A percentile compares a stretch with the other conserved stretches of the same genome.
Evolutionary conservation across 2,888 invertebrate genomes (phyloP).

Genomic region (Nebria salina): DNA sequence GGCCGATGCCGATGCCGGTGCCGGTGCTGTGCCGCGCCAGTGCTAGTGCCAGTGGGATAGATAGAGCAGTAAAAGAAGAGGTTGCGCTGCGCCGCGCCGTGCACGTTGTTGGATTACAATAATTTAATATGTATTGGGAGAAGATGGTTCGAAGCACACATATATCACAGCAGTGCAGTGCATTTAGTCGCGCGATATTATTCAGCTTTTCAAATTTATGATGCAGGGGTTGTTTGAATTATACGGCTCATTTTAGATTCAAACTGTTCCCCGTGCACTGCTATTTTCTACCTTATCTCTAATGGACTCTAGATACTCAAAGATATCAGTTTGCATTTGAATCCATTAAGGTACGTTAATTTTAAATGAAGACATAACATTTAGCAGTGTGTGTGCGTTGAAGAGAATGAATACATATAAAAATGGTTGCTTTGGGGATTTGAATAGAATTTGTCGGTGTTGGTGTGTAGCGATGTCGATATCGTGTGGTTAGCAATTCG

Average conservation of each 20-base stretch:
- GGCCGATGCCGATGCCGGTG: neutral
- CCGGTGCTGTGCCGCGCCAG: neutral
- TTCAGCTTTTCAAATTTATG: conserved; percentile 36
- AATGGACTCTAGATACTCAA: neutral
- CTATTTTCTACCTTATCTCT: neutral
- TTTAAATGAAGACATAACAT: too few species aligned
- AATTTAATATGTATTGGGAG: conserved; percentile 44
- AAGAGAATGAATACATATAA: too few species aligned
- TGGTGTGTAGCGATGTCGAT: neutral
- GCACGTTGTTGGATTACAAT: conserved; percentile 32
- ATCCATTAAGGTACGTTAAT: neutral
- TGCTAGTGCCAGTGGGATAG: neutral
- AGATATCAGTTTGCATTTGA: neutral
- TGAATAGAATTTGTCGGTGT: neutral
- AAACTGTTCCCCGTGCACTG: neutral
- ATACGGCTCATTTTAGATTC: neutral
- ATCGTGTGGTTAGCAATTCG: neutral
- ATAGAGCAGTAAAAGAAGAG: conserved; percentile 19
- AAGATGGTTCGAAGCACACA: conserved; percentile 27
- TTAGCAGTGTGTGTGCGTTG: too few species aligned
- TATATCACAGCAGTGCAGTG: conserved; percentile 42
- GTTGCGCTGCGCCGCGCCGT: conserved; percentile 6
- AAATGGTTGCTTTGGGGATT: too few species aligned
- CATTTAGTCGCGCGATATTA: conserved; percentile 38
- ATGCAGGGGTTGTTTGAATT: neutral